Evolutionary conservation across 2,113 vertebrate genomes (phyloP).

Genomic region (Corythornis madagascariensis): DNA sequence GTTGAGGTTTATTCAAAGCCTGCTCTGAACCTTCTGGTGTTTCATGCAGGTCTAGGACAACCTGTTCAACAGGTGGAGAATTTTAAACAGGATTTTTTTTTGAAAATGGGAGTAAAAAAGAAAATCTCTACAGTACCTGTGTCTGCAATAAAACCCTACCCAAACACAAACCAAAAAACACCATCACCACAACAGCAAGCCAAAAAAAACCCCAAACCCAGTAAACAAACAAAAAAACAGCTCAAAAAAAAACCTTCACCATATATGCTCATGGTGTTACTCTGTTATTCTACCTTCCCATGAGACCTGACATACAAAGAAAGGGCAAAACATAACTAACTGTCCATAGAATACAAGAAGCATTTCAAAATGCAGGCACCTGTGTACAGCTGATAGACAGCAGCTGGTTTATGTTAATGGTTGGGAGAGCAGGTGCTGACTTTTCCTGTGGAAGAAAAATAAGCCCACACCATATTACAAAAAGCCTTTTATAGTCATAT

Average conservation of each 20-base stretch:
- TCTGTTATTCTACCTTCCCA: neutral
- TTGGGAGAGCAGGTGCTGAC: neutral
- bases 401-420: neutral
- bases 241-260: neutral
- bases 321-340: neutral
- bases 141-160: neutral
- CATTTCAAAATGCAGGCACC: neutral
- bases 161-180: neutral
- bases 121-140: neutral
- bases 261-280: neutral
- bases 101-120: neutral
- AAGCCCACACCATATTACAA: neutral
- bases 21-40: neutral
- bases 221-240: neutral
- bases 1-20: neutral
- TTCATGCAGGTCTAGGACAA: neutral
- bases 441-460: neutral
- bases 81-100: neutral
- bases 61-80: neutral
- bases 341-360: neutral
- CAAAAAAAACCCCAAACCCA: neutral
- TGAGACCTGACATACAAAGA: neutral
- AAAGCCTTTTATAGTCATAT: neutral
- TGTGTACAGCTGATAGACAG: neutral
- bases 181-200: no score